Conservation (phyloP, 2,113 vertebrate genomes). For the Rostratula benghalensis region DNA sequence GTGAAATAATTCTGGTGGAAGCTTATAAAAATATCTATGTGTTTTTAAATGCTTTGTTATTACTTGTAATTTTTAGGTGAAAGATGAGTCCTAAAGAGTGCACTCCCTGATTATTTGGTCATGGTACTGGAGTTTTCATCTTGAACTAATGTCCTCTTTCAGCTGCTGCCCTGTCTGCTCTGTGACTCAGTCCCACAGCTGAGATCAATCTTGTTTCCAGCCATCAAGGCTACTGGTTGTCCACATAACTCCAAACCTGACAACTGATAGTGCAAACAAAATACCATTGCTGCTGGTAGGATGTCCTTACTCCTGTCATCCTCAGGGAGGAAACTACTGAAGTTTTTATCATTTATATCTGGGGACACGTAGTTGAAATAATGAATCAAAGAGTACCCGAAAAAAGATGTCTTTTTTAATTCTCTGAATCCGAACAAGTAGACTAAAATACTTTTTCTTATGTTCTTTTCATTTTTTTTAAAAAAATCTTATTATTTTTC, state of each 20-base stretch:
- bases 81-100: not conserved
- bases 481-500: not conserved
- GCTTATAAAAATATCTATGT: not conserved
- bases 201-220: not conserved
- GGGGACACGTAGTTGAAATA: not conserved
- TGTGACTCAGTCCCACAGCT: not conserved
- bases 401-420: not conserved
- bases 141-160: not conserved
- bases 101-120: not conserved
- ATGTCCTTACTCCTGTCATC: not conserved
- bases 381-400: not conserved
- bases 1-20: not conserved
- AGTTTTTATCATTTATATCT: not conserved
- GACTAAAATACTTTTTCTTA: not conserved
- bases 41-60: not conserved
- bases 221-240: not conserved
- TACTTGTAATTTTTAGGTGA: slow-evolving; percentile 20
- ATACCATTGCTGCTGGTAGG: not conserved
- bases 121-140: not conserved
- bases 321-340: not conserved
- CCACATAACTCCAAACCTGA: not conserved
- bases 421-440: not conserved
- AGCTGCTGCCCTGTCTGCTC: not conserved
- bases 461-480: not conserved
- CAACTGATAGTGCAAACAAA: not conserved